phyloP scores from a whole-genome alignment of 2,797 vertebrate species.

The Thunnus albacares region DNA sequence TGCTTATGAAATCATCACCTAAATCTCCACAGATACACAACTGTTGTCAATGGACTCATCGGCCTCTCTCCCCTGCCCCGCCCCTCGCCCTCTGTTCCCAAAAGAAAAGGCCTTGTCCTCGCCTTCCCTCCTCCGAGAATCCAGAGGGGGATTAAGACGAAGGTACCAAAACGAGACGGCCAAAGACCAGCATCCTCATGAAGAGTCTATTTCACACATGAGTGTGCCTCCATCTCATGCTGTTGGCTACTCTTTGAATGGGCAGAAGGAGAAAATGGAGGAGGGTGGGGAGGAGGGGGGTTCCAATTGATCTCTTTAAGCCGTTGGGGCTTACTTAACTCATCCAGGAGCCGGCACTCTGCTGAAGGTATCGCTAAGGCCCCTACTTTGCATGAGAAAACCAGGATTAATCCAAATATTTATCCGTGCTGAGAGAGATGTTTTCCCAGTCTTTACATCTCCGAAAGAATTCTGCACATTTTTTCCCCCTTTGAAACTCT shows the following conservation, averaged over 20 bases:
- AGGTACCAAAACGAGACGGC: constrained; percentile 65
- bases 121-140: constrained; percentile 57
- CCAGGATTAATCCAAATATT: constrained; percentile 90
- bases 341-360: constrained; percentile 72
- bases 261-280: constrained; percentile 64
- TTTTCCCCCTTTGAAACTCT: constrained; percentile 57
- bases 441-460: constrained; percentile 81
- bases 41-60: constrained; percentile 78
- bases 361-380: constrained; percentile 74
- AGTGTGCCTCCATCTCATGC: constrained; percentile 83
- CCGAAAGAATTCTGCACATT: constrained; percentile 71
- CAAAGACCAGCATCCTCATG: constrained; percentile 72
- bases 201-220: constrained; percentile 89
- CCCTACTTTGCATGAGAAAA: constrained; percentile 89
- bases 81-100: constrained; percentile 59
- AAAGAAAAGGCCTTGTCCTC: constrained; percentile 70
- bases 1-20: constrained; percentile 84
- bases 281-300: constrained; percentile 23
- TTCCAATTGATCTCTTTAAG: constrained; percentile 84
- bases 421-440: constrained; percentile 86
- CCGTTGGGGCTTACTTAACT: constrained; percentile 79
- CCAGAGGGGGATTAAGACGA: constrained; percentile 71
- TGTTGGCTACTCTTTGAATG: constrained; percentile 76
- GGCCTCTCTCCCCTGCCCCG: constrained; percentile 47
- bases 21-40: constrained; percentile 82